Evolutionary conservation across 2,888 invertebrate species (phyloP).

Genomic region (Drosophila lacicola): DNA sequence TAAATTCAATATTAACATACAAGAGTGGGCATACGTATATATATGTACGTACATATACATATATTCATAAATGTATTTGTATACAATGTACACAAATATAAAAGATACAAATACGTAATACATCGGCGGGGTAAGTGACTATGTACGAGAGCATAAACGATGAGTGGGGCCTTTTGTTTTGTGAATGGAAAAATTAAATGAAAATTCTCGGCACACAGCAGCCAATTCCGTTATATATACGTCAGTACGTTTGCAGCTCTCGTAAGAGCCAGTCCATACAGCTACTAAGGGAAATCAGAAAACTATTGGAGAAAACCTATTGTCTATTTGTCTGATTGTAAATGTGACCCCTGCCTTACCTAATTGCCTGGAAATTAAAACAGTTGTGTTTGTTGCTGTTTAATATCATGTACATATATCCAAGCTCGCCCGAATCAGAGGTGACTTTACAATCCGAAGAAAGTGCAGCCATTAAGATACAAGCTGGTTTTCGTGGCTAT

Average conservation of each 20-base stretch:
- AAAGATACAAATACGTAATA: constrained; percentile 51
- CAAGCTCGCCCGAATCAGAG: constrained; percentile 84
- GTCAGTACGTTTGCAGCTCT: constrained; percentile 69
- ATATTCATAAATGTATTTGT: constrained; percentile 13
- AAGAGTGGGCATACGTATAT: not conserved
- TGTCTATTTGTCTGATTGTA: constrained; percentile 12
- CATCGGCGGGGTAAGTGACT: constrained; percentile 27
- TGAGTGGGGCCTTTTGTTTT: constrained; percentile 71
- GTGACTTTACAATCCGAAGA: constrained; percentile 81
- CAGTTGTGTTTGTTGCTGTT: constrained; percentile 30
- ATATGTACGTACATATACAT: constrained; percentile 5
- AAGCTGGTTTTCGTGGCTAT: constrained; percentile 87
- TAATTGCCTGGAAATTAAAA: constrained; percentile 10
- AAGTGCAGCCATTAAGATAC: constrained; percentile 86
- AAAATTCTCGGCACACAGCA: constrained; percentile 69
- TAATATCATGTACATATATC: constrained; percentile 84
- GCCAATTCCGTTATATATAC: constrained; percentile 62
- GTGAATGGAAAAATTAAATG: constrained; percentile 72
- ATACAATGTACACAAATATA: constrained; percentile 32
- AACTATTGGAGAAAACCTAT: constrained; percentile 6
- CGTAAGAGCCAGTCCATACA: constrained; percentile 59
- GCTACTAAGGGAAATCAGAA: constrained; percentile 23
- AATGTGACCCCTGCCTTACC: constrained; percentile 25
- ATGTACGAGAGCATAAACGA: constrained; percentile 40
- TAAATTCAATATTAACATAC: constrained; percentile 6